These are phyloP conservation scores for Channallabes apus DNA, from an alignment of 2,797 vertebrate genomes.

Conservation along the genomic window DNA sequence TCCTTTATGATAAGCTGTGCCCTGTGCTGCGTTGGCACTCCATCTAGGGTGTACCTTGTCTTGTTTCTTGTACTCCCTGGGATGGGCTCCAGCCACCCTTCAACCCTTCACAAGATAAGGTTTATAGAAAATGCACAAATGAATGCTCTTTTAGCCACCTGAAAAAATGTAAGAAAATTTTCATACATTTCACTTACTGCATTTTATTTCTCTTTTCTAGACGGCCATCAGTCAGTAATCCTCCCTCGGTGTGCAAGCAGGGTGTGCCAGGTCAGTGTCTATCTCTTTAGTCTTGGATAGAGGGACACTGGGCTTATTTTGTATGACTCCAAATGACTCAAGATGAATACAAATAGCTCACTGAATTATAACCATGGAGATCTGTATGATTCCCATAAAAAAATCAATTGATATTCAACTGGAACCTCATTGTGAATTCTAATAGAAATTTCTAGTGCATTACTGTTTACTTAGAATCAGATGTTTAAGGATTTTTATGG, in stretches of 20 bases:
- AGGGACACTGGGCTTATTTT: not conserved
- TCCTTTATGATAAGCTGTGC: too few relatives aligned
- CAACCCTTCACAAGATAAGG: too few relatives aligned
- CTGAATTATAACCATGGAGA: not conserved
- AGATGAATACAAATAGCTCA: not conserved
- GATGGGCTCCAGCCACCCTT: too few relatives aligned
- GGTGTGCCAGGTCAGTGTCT: conserved; percentile 76
- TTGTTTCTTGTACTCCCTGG: too few relatives aligned
- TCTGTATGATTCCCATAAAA: not conserved
- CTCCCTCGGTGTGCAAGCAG: conserved; percentile 73
- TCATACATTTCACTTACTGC: conserved; percentile 26
- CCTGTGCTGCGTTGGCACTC: too few relatives aligned
- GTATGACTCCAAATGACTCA: not conserved
- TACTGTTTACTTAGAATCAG: not conserved
- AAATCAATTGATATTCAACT: not conserved
- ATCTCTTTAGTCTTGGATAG: conserved; percentile 1
- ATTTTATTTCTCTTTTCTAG: conserved; percentile 62
- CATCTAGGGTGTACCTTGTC: too few relatives aligned
- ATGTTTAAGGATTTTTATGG: not conserved
- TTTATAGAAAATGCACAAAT: not conserved
- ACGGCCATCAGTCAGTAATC: conserved; percentile 69
- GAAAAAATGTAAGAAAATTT: conserved; percentile 28
- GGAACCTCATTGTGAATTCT: not conserved
- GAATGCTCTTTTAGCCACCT: not conserved
- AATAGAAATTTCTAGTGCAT: not conserved